A percentile compares a stretch with the other conserved stretches of the same genome.
Evolutionary conservation across 2,113 vertebrate species (phyloP).

Genomic region (Tretioscincus oriximinensis): DNA sequence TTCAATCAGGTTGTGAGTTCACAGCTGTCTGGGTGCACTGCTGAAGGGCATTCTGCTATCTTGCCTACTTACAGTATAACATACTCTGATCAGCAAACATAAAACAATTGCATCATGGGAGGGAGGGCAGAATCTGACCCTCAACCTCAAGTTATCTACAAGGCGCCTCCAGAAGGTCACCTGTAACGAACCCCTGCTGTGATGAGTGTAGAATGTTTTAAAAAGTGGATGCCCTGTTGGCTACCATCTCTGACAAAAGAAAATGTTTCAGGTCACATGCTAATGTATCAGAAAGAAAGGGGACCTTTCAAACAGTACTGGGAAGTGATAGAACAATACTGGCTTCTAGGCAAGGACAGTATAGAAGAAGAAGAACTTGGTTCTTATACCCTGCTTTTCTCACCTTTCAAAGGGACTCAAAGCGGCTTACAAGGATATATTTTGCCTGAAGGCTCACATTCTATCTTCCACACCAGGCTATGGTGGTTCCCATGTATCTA

Average conservation of each 20-base stretch:
- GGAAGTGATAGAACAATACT: not conserved
- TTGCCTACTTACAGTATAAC: not conserved
- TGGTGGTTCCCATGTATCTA: no score
- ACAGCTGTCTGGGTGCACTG: conserved; percentile 57
- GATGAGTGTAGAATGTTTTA: not conserved
- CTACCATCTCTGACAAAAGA: not conserved
- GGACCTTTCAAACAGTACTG: no score
- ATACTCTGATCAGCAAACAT: not conserved
- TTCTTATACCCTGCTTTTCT: no score
- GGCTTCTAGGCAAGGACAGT: no score
- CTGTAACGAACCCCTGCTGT: not conserved
- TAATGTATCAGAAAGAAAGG: not conserved
- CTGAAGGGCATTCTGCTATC: conserved; percentile 46
- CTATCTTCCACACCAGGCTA: no score
- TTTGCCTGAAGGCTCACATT: no score
- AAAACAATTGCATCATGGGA: not conserved
- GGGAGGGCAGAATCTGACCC: not conserved
- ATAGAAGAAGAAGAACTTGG: no score
- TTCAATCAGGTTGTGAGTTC: conserved; percentile 73
- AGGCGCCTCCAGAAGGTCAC: not conserved
- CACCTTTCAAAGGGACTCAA: no score
- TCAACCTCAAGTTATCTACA: not conserved
- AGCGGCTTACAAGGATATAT: no score
- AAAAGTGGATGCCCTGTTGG: not conserved
- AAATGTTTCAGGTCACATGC: not conserved